Conservation (phyloP, 2,113 vertebrate genomes). For the Tenrec ecaudatus region DNA sequence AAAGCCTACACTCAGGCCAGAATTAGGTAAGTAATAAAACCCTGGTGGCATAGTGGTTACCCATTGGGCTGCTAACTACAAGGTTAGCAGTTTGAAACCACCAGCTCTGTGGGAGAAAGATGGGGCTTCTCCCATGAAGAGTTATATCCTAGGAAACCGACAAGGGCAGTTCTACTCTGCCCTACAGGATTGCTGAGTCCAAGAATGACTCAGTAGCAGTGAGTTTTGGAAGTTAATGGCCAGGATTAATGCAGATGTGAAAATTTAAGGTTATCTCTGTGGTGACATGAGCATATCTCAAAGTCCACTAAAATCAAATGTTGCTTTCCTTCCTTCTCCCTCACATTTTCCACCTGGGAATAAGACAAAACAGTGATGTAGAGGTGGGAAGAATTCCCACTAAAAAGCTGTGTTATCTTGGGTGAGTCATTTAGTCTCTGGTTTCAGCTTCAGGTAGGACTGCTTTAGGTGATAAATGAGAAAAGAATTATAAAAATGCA, state of each 20-base stretch:
- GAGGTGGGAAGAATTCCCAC: conserved; percentile 25
- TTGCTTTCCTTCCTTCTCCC: neutral
- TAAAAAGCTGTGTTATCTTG: conserved; percentile 23
- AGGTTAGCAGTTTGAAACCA: no score
- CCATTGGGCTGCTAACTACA: no score
- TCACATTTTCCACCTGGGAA: conserved; percentile 21
- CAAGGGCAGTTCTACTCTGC: no score
- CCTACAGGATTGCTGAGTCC: no score
- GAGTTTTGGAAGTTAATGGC: neutral
- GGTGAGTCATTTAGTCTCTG: conserved; percentile 38
- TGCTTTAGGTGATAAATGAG: conserved; percentile 26
- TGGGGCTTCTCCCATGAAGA: no score
- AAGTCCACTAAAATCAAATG: neutral
- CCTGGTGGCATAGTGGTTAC: no score
- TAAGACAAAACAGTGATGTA: conserved; percentile 40
- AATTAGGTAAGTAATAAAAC: conserved; percentile 46
- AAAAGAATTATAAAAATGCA: conserved; percentile 52
- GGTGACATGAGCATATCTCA: neutral
- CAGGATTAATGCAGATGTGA: conserved; percentile 37
- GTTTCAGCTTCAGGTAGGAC: conserved; percentile 45
- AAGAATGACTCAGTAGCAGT: no score
- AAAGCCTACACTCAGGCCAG: conserved; percentile 38
- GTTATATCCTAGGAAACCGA: no score
- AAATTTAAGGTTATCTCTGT: conserved; percentile 11
- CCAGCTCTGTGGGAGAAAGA: no score